A percentile compares a stretch with the other conserved stretches of the same genome.
Evolutionary conservation across 2,113 vertebrate genomes (phyloP).

Genomic region (Dromas ardeola): DNA sequence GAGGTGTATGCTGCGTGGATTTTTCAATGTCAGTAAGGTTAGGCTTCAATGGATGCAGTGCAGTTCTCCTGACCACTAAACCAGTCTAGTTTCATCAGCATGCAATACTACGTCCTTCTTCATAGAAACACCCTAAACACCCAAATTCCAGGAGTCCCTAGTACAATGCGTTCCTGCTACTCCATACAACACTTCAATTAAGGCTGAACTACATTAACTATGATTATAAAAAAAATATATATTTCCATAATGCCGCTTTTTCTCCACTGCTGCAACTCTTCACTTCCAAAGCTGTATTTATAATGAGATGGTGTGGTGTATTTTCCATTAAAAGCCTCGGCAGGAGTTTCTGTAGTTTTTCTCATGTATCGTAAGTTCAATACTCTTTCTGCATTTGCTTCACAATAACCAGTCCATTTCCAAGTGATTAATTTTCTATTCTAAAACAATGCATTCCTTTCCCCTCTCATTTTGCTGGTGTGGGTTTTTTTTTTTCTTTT

Average conservation of each 20-base stretch:
- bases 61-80: neutral
- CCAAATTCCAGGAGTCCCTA: neutral
- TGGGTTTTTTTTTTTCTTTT: neutral
- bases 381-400: slow-evolving; percentile 56
- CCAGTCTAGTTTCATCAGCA: slow-evolving; percentile 5
- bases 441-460: slow-evolving; percentile 65
- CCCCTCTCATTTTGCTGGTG: slow-evolving; percentile 36
- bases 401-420: slow-evolving; percentile 68
- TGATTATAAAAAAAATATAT: slow-evolving; percentile 32
- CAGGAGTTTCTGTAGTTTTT: slow-evolving; percentile 65
- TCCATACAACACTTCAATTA: slow-evolving; percentile 38
- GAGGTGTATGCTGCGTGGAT: neutral
- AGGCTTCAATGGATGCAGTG: neutral
- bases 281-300: slow-evolving; percentile 53
- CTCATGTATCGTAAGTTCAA: slow-evolving; percentile 63
- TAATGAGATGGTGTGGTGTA: slow-evolving; percentile 61
- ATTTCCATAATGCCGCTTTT: slow-evolving; percentile 52
- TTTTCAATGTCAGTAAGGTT: slow-evolving; percentile 33
- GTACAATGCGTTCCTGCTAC: neutral
- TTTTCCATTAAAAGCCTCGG: slow-evolving; percentile 70
- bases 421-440: slow-evolving; percentile 76
- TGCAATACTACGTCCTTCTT: neutral
- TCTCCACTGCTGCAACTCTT: slow-evolving; percentile 30
- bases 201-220: slow-evolving; percentile 48
- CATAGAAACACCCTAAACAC: neutral